phyloP scores from a whole-genome alignment of 2,113 vertebrate species.

The Crocuta crocuta region DNA sequence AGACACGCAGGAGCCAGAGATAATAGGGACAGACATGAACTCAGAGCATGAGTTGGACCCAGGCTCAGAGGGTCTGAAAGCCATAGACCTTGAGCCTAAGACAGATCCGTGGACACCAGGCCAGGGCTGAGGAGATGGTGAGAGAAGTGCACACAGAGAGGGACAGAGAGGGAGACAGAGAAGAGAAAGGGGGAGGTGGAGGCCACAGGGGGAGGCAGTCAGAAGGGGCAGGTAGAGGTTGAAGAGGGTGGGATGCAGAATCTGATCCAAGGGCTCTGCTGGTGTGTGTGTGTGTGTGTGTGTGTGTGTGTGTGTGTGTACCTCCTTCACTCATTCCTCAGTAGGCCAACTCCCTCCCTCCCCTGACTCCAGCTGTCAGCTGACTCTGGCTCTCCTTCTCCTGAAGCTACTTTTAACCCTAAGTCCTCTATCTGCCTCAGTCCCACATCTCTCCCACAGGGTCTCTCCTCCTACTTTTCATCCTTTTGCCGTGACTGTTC shows the following conservation, averaged over 20 bases:
- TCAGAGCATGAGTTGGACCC: neutral
- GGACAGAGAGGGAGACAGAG: neutral
- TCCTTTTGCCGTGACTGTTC: neutral
- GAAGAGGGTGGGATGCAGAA: neutral
- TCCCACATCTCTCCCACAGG: neutral
- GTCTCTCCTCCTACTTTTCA: neutral
- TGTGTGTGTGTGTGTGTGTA: neutral
- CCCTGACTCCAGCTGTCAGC: no score
- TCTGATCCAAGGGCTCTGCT: neutral
- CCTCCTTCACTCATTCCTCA: neutral
- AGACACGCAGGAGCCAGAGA: neutral
- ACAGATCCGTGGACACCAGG: neutral
- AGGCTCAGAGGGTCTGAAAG: neutral
- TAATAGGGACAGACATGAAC: neutral
- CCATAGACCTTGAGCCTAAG: neutral
- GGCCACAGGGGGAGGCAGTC: neutral
- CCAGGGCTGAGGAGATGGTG: neutral
- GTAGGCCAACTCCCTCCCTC: no score
- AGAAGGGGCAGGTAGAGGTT: neutral
- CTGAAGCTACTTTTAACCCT: no score
- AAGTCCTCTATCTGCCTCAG: slow-evolving; percentile 9
- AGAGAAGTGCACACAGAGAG: neutral
- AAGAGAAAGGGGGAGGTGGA: neutral
- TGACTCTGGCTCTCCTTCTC: no score
- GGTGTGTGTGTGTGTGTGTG: neutral